Evolutionary conservation across 2,113 vertebrate species (phyloP).

Genomic region (rabbit (Oryctolagus cuniculus)): DNA sequence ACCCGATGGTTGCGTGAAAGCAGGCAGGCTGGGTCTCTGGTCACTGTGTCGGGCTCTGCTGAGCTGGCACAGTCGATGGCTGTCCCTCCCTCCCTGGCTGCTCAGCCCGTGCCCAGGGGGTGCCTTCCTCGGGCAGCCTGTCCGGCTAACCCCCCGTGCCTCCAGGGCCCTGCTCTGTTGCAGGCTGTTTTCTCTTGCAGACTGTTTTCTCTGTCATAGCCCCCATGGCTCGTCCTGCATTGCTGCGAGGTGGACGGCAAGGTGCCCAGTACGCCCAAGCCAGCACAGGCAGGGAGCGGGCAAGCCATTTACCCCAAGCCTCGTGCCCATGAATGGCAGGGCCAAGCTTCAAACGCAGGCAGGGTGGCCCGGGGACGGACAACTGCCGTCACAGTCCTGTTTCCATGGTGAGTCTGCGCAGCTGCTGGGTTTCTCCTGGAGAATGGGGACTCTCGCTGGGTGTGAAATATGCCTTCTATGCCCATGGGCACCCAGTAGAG

Average conservation of each 20-base stretch:
- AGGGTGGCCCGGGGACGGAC: background rate
- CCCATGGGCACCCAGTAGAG: background rate
- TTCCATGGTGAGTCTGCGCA: slow-evolving; percentile 45
- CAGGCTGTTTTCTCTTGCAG: background rate
- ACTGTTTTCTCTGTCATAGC: background rate
- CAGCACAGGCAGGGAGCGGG: background rate
- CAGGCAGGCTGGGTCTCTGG: background rate
- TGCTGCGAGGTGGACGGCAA: background rate
- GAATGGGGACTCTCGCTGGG: background rate
- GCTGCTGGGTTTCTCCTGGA: background rate
- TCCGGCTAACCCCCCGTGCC: background rate
- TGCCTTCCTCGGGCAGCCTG: background rate
- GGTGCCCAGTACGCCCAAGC: background rate
- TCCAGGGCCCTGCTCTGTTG: background rate
- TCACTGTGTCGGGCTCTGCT: background rate
- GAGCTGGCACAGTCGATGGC: background rate
- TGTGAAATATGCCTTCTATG: background rate
- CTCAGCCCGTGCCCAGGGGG: background rate
- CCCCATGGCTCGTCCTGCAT: background rate
- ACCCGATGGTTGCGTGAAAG: background rate
- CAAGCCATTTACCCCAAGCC: background rate
- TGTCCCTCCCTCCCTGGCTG: background rate
- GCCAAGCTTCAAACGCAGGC: background rate
- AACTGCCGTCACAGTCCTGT: background rate
- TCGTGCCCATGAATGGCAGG: background rate